Evolutionary conservation across 2,888 invertebrate species (phyloP), one percentile per base, ranked within the genome.

Genomic region (Agapostemon virescens): DNA sequence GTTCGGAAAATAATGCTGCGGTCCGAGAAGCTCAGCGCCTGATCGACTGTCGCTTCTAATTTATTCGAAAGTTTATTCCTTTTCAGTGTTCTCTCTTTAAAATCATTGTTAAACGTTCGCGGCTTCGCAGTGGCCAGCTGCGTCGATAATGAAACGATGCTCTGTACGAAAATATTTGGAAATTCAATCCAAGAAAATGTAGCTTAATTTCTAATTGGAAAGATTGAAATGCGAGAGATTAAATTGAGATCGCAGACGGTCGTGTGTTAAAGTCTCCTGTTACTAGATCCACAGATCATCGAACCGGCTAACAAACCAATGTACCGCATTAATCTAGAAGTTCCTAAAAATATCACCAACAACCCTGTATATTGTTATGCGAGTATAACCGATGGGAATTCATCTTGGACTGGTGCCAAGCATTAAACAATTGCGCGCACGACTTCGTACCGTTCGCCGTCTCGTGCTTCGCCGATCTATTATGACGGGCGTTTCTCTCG

Each of bases 401-500:
- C 75, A 74, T 64, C 20, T 63, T 79, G 79, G 77, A 67, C 5
- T 15, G 2, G n/a, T 1, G 77, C 79, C 77, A 79, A 70, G 17
- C n/a, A 40, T 33, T 66, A 63, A 76, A 67, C 67, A 77, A 76
- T 71, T 38, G 76, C 67, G 67, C 61, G 45, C 49, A n/a, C 15
- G 20, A 33, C 55, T 69, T 72, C 33, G 63, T 26, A 26, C 33
- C 30, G 20, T 72, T 77, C 38, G 38, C 67, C 42, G 42, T 69
- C 33, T 67, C 45, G 38, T 49, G 63, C 36, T n/a, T 63, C 36
- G n/a, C n/a, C 20, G 52, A 49, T 55, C 58, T 42, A 23, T 23
- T 13, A 42, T n/a, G 40, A 66, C 42, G 26, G 42, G 20, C 26
- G 36, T 49, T 61, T n/a, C 30, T 61, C n/a, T 63, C n/a, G 67